Conservation (phyloP, 2,888 invertebrate species). For the Belgica antarctica region DNA sequence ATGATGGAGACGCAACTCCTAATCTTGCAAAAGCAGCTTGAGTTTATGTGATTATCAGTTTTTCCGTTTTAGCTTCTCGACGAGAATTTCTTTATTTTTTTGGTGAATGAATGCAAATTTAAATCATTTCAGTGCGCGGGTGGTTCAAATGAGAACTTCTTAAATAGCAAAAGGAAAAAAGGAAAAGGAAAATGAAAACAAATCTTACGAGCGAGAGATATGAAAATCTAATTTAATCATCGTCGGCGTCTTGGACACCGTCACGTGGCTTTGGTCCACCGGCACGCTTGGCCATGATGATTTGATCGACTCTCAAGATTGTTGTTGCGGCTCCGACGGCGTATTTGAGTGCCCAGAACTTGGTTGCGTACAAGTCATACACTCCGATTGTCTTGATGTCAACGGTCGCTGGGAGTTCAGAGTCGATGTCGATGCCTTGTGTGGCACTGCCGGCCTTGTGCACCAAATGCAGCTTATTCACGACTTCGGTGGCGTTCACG, state of each 20-base stretch:
- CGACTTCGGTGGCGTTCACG: slow-evolving; percentile 77
- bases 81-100: neutral
- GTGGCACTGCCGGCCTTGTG: slow-evolving; percentile 82
- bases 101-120: neutral
- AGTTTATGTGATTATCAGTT: too few species aligned
- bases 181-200: neutral
- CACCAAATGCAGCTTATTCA: slow-evolving; percentile 88
- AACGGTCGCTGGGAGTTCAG: slow-evolving; percentile 65
- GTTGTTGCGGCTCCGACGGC: slow-evolving; percentile 91
- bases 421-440: slow-evolving; percentile 85
- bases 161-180: neutral
- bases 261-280: slow-evolving; percentile 88
- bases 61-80: neutral
- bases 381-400: slow-evolving; percentile 78
- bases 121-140: neutral
- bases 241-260: slow-evolving; percentile 65
- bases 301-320: slow-evolving; percentile 91
- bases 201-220: neutral
- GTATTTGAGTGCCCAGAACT: slow-evolving; percentile 93
- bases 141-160: neutral
- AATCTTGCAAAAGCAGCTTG: too few species aligned
- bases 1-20: neutral
- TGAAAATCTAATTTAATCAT: slow-evolving; percentile 59
- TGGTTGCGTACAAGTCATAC: slow-evolving; percentile 78
- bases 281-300: slow-evolving; percentile 96